Percentiles rank a stretch among this genome's conserved stretches.
These are phyloP conservation scores for Neoitamus cyanurus DNA, from an alignment of 2,888 invertebrate species.

Conservation along the genomic window DNA sequence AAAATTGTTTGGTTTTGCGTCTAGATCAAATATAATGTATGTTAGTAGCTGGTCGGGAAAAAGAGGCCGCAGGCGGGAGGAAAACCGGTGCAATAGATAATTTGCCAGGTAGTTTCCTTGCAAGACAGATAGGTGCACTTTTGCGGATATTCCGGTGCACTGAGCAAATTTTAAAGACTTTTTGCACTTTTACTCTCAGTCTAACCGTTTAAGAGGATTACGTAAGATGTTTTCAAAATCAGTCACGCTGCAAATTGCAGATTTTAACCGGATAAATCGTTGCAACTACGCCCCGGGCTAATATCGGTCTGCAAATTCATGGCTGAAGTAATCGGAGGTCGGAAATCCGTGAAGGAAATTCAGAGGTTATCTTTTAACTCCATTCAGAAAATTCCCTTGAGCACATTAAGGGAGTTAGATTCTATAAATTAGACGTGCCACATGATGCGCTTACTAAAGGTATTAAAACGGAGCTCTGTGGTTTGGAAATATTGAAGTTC, in stretches of 20 bases:
- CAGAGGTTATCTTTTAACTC: neutral
- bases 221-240: neutral
- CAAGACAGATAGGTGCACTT: neutral
- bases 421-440: too few relatives aligned
- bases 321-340: neutral
- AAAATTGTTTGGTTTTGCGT: conserved; percentile 21
- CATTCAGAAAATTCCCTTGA: too few relatives aligned
- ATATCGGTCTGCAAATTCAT: neutral
- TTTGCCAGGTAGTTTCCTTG: conserved; percentile 1
- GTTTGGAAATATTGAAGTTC: too few relatives aligned
- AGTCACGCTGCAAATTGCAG: neutral
- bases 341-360: neutral
- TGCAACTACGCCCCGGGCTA: neutral
- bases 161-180: neutral
- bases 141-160: conserved; percentile 22
- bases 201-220: neutral
- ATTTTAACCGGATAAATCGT: neutral
- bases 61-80: neutral
- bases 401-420: too few relatives aligned
- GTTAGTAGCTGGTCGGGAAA: neutral
- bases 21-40: conserved; percentile 13
- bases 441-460: too few relatives aligned
- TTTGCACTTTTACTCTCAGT: neutral
- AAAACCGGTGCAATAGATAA: neutral
- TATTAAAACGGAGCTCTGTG: too few relatives aligned